Percentiles rank a stretch among this genome's conserved stretches.
Conservation (phyloP, 2,797 vertebrate species). For the Hozukius guyotensis region DNA sequence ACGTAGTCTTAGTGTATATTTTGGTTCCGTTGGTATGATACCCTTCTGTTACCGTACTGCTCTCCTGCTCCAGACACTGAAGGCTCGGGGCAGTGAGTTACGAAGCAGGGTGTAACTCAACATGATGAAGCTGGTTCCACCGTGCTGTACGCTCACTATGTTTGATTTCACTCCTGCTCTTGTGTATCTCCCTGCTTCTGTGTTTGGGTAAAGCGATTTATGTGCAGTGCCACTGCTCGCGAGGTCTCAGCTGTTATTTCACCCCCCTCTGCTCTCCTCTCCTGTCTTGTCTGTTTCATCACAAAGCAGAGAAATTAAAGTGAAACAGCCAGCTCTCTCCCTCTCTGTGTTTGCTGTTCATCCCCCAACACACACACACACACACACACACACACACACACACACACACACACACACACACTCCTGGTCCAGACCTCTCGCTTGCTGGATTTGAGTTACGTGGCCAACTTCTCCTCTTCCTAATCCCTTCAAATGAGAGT, state of each 20-base stretch:
- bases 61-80: background rate
- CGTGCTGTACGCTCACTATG: background rate
- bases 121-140: slow-evolving; percentile 24
- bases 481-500: slow-evolving; percentile 79
- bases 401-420: slow-evolving; percentile 19
- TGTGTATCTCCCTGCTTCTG: slow-evolving; percentile 16
- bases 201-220: slow-evolving; percentile 60
- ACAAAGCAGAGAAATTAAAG: slow-evolving; percentile 18
- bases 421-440: slow-evolving; percentile 41
- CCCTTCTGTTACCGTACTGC: too few species aligned
- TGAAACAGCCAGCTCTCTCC: slow-evolving; percentile 19
- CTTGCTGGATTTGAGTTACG: slow-evolving; percentile 66
- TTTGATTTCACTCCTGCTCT: slow-evolving; percentile 5
- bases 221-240: background rate
- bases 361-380: background rate
- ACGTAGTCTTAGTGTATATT: background rate
- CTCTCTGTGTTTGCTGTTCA: background rate
- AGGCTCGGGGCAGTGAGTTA: background rate
- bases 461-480: slow-evolving; percentile 73
- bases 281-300: slow-evolving; percentile 21
- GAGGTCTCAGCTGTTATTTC: slow-evolving; percentile 36
- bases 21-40: too few species aligned
- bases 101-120: background rate
- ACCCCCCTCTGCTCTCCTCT: background rate
- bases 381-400: background rate